These are phyloP conservation scores for Pangasius macronema DNA, from an alignment of 2,797 vertebrate genomes.

Conservation along the genomic window DNA sequence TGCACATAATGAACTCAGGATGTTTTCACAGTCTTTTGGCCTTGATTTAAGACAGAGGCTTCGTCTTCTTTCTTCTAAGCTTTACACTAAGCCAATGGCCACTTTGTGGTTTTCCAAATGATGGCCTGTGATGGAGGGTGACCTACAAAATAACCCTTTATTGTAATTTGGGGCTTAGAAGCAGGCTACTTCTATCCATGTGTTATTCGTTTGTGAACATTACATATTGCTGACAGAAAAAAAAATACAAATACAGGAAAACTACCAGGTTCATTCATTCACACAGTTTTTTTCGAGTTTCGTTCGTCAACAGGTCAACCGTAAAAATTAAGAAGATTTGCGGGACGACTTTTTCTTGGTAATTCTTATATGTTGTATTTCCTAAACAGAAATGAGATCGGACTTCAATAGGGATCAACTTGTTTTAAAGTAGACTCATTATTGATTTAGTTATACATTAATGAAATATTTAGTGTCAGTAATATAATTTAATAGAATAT, in stretches of 20 bases:
- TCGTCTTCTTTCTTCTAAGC: background rate
- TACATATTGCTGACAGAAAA: background rate
- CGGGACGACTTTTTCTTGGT: no score
- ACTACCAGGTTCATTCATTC: constrained; percentile 5
- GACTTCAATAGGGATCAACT: background rate
- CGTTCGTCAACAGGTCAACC: no score
- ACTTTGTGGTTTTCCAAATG: constrained; percentile 21
- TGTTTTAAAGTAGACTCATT: background rate
- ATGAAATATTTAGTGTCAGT: background rate
- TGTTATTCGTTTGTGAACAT: constrained; percentile 1
- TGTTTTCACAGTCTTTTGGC: background rate
- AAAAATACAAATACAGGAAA: no score
- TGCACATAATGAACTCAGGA: background rate
- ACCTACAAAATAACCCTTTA: constrained; percentile 8
- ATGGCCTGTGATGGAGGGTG: background rate
- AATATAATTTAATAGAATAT: background rate
- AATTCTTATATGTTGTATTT: no score
- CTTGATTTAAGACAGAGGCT: background rate
- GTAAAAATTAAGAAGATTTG: no score
- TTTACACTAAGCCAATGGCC: background rate
- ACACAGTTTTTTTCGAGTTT: no score
- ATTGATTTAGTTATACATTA: background rate
- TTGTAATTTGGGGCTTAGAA: constrained; percentile 19
- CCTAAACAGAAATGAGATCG: background rate
- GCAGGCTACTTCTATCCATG: background rate